These are phyloP conservation scores for Axea sp. DNA, from an alignment of 2,888 invertebrate genomes.

Conservation along the genomic window DNA sequence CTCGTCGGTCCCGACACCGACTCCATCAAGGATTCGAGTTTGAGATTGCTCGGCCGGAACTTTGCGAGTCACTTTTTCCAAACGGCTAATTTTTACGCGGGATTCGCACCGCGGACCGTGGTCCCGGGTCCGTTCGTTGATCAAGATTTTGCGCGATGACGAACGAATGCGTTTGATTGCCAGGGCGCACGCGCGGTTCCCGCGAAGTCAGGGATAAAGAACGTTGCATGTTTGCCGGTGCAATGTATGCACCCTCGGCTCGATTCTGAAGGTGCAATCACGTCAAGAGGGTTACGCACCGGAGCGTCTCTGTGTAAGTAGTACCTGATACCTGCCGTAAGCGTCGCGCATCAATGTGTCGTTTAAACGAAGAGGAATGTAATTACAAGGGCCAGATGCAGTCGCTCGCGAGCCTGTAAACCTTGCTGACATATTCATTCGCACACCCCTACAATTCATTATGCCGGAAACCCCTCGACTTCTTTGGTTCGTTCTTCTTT, in stretches of 20 bases:
- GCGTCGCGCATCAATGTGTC: constrained; percentile 59
- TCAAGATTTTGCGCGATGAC: no score
- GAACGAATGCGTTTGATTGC: no score
- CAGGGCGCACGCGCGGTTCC: no score
- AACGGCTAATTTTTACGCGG: no score
- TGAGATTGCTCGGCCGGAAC: constrained; percentile 31
- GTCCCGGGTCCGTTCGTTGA: no score
- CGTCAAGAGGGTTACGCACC: constrained; percentile 50
- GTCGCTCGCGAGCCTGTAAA: constrained; percentile 62
- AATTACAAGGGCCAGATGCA: constrained; percentile 71
- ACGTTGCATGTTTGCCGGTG: constrained; percentile 70
- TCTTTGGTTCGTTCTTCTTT: no score
- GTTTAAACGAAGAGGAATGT: constrained; percentile 64
- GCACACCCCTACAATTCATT: no score
- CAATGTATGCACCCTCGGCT: constrained; percentile 76
- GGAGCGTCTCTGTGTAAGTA: constrained; percentile 41
- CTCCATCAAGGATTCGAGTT: constrained; percentile 49
- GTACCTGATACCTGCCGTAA: constrained; percentile 60
- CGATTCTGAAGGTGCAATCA: constrained; percentile 64
- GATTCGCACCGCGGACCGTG: no score
- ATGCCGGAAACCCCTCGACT: no score
- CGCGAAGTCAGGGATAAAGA: constrained; percentile 16
- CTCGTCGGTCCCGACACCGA: constrained; percentile 46
- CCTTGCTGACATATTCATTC: constrained; percentile 72
- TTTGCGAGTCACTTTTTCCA: constrained; percentile 8